Evolutionary conservation across 2,888 invertebrate species (phyloP).

Genomic region (Aporophyla lueneburgensis): DNA sequence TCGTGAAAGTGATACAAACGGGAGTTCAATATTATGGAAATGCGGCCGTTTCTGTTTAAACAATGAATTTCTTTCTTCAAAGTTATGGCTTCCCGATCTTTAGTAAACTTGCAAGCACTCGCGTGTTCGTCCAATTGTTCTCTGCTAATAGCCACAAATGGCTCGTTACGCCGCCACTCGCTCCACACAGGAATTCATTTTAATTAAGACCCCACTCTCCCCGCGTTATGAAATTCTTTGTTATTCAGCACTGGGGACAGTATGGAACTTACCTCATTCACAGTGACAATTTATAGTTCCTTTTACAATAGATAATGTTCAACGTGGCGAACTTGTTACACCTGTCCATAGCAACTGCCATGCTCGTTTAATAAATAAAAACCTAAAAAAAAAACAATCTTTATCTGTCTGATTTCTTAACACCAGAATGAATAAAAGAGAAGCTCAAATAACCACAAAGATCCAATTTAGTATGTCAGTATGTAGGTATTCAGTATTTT

Average conservation of each 20-base stretch:
- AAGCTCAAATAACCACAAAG: background rate
- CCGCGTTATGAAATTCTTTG: conserved; percentile 61
- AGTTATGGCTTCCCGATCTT: conserved; percentile 59
- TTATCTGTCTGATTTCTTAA: background rate
- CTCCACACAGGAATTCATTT: conserved; percentile 73
- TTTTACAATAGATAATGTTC: background rate
- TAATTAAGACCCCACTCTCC: conserved; percentile 75
- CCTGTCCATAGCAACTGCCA: background rate
- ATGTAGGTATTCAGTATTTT: background rate
- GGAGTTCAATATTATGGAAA: conserved; percentile 39
- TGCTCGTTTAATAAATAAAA: background rate
- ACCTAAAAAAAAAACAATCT: background rate
- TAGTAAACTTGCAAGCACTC: conserved; percentile 49
- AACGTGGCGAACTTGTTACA: background rate
- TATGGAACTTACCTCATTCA: conserved; percentile 19
- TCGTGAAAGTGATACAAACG: conserved; percentile 27
- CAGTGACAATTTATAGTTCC: background rate
- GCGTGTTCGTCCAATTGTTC: conserved; percentile 65
- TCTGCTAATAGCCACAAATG: conserved; percentile 71
- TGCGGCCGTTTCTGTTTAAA: conserved; percentile 13
- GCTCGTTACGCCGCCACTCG: conserved; percentile 70
- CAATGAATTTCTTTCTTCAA: conserved; percentile 50
- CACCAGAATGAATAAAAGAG: background rate
- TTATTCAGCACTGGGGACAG: conserved; percentile 34
- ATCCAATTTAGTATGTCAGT: background rate